These are phyloP conservation scores for Novumbra hubbsi DNA, from an alignment of 2,797 vertebrate genomes.

Conservation along the genomic window DNA sequence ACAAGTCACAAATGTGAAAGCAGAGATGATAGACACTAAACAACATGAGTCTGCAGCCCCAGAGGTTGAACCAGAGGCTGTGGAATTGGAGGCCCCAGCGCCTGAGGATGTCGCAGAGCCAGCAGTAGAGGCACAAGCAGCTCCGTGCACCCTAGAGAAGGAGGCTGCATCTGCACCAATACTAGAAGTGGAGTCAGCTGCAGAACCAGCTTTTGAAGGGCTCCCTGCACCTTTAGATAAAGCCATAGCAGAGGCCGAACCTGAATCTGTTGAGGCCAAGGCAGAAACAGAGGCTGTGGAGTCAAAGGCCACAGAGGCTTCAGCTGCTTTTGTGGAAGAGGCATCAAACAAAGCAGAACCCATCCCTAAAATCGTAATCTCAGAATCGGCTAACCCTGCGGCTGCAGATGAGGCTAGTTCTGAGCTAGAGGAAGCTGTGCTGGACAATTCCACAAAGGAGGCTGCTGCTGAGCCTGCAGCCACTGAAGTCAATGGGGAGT, in stretches of 20 bases:
- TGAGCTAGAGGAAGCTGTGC: conserved; percentile 49
- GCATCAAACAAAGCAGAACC: conserved; percentile 48
- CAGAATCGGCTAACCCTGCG: conserved; percentile 57
- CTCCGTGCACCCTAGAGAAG: not conserved
- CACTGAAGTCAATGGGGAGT: conserved; percentile 65
- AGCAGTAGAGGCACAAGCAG: conserved; percentile 30
- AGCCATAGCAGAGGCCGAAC: conserved; percentile 19
- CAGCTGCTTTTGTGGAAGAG: conserved; percentile 24
- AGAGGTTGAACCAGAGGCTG: conserved; percentile 27
- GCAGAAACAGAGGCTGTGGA: conserved; percentile 13
- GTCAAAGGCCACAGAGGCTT: conserved; percentile 11
- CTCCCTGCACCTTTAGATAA: not conserved
- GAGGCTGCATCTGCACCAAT: not conserved
- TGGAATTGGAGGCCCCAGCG: conserved; percentile 13
- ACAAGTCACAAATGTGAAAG: conserved; percentile 26
- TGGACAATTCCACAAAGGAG: conserved; percentile 63
- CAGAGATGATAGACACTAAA: conserved; percentile 18
- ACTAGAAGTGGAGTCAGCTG: no score
- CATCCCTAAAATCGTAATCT: conserved; percentile 69
- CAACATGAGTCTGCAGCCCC: conserved; percentile 14
- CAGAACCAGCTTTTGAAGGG: conserved; percentile 25
- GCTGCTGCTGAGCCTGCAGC: conserved; percentile 30
- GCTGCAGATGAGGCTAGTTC: conserved; percentile 35
- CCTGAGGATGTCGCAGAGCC: conserved; percentile 17
- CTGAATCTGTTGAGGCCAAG: conserved; percentile 32